These are phyloP conservation scores for Rhynchomys soricoides DNA, from an alignment of 2,113 vertebrate genomes.

Conservation along the genomic window DNA sequence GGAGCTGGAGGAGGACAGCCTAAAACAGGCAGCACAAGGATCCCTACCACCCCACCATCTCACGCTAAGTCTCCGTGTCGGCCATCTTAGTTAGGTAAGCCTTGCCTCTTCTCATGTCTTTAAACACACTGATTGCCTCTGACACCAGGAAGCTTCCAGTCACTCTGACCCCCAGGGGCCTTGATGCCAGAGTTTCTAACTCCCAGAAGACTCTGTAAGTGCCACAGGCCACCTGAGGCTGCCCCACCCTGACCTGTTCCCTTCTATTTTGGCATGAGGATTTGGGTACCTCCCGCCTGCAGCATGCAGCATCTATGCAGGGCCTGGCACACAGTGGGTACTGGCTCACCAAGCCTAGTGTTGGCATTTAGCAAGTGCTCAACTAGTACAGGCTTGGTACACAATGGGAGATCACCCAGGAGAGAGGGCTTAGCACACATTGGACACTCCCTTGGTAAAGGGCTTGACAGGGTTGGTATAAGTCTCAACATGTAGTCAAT, in stretches of 20 bases:
- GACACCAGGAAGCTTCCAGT: slow-evolving; percentile 2
- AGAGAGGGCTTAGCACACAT: neutral
- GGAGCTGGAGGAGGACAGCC: neutral
- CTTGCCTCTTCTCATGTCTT: neutral
- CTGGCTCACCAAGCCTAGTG: slow-evolving; percentile 2
- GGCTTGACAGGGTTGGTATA: neutral
- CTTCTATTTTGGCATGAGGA: neutral
- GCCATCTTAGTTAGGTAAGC: neutral
- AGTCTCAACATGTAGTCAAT: slow-evolving; percentile 38
- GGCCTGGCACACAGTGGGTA: slow-evolving; percentile 48
- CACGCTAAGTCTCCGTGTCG: neutral
- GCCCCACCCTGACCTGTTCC: slow-evolving; percentile 35
- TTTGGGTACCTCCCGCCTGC: slow-evolving; percentile 20
- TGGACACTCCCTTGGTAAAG: slow-evolving; percentile 36
- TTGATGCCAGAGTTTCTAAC: neutral
- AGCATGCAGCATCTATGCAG: neutral
- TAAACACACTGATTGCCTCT: neutral
- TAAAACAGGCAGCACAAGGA: neutral
- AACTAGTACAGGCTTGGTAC: slow-evolving; percentile 26
- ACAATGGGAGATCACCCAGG: neutral
- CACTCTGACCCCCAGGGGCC: neutral
- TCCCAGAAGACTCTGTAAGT: slow-evolving; percentile 47
- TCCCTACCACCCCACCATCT: neutral
- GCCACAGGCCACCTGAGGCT: neutral
- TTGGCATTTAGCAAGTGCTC: slow-evolving; percentile 37